Base-by-base conservation (phyloP, 2,797 vertebrate genomes). In the Mormyrus proboscirostris region DNA sequence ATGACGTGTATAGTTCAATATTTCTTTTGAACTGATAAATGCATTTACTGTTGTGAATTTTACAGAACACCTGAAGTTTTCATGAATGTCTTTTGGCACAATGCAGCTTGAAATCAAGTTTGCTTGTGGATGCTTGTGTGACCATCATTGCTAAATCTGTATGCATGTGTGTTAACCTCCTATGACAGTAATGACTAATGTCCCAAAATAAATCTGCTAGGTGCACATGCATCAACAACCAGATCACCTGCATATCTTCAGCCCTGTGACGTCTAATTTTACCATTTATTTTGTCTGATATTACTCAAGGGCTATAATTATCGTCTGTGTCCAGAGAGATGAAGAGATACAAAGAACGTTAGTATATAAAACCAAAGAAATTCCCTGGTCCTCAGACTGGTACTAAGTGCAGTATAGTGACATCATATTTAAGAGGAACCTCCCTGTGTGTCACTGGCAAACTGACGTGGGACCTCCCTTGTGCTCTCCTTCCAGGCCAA, bases 401-500 rank as follows among this genome's bases (percentile, higher is more conserved):
- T 73, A 38, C 3, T 22, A 38, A 73, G 25, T 4, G 65, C 29
- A 38, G 9, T 38, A 10, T 9, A 73, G 33, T 38, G 25, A 38
- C 12, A 73, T 29, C 29, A 69, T 73, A 14, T 73, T 38, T 33
- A 4, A 73, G 65, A 73, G 65, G 65, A 82, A 82, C 44, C 38
- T 22, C 44, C 8, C 12, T 5, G 29, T 38, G 10, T 53, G 12
- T 55, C 0, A 29, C 2, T 33, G 22, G 9, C n/a, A 22, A 76
- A 19, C 69, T 76, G 29, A 38, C 5, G 2, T 38, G 29, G 65
- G 12, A 41, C 4, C 33, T 55, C 69, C 69, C 19, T 0, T 69
- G 4, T 73, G n/a, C 33, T 29, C 19, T 94, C 95, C 22, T 86
- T 86, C 89, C 91, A 99, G 99, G 99, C 62, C 99, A 99, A 93